A percentile compares a stretch with the other conserved stretches of the same genome.
phyloP scores from a whole-genome alignment of 2,797 vertebrate species.

The Rallus crepitans region DNA sequence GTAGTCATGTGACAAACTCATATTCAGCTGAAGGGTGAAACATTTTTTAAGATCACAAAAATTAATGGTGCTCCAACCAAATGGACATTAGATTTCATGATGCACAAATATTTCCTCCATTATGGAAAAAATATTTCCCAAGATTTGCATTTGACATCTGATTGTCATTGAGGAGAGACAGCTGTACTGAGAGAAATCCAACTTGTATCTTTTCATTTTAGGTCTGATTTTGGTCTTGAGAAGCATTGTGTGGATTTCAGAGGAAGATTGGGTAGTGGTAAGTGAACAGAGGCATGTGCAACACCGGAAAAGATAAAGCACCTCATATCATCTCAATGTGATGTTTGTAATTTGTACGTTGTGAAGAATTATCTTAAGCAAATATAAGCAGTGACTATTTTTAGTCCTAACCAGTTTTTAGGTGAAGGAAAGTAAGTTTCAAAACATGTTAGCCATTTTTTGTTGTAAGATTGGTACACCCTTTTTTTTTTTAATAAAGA shows the following conservation, averaged over 20 bases:
- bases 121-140: background rate
- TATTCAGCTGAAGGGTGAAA: background rate
- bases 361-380: background rate
- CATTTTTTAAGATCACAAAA: background rate
- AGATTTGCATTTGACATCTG: background rate
- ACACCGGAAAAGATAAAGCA: background rate
- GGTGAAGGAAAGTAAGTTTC: background rate
- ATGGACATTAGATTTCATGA: background rate
- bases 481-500: background rate
- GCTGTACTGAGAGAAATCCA: background rate
- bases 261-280: background rate
- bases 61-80: background rate
- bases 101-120: background rate
- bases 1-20: background rate
- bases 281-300: background rate
- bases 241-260: background rate
- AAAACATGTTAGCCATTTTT: background rate
- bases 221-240: background rate
- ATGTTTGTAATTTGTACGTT: background rate
- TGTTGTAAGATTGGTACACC: background rate
- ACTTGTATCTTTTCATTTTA: background rate
- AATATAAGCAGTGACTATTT: background rate
- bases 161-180: background rate
- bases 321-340: background rate
- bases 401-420: background rate